Base-by-base conservation (phyloP, 2,797 vertebrate genomes). In the Hippopotamyrus pictus region DNA sequence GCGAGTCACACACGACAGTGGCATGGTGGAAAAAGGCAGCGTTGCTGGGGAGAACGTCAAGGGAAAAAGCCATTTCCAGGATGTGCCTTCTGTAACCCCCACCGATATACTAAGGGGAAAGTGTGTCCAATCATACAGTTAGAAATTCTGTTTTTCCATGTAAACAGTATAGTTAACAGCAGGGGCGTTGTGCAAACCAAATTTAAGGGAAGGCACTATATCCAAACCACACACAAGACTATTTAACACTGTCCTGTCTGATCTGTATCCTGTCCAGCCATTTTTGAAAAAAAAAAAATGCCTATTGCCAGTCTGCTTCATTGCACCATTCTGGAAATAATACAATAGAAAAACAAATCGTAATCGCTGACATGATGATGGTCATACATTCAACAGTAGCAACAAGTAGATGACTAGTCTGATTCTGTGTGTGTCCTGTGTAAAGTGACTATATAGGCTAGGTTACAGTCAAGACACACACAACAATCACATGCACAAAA, bases 31-130 rank as follows among this genome's bases (percentile, higher is more conserved):
- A 90, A 90, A 93, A 94, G 29, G 91, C 37, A 0, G 92, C 91
- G 84, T 91, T 90, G 8, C 19, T 85, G 29, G 93, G 90, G 5
- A 82, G 86, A 89, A 95, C 90, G 69, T 57, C 62, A 0, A 95
- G 73, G 37, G 89, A 84, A 54, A 95, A 93, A 87, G 59, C 91
- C 79, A 95, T 91, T 14, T 90, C 88, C 87, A 95, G 88, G 88
- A 89, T 91, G 90, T 91, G 92, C 1, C 37, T 93, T 89, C 87
- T 85, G 33, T 91, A 90, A 5, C 92, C 91, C 1, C 88, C 92
- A 88, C 91, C 93, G 87, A 93, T 91, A 48, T 90, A 50, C 94
- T 95, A 90, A 87, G 11, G 44, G 37, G 19, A 57, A 86, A 54
- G 25, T 19, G 48, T 29, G 9, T 86, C 25, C 22, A 86, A 5